phyloP scores from a whole-genome alignment of 2,797 vertebrate genomes.

The Trichosurus vulpecula region DNA sequence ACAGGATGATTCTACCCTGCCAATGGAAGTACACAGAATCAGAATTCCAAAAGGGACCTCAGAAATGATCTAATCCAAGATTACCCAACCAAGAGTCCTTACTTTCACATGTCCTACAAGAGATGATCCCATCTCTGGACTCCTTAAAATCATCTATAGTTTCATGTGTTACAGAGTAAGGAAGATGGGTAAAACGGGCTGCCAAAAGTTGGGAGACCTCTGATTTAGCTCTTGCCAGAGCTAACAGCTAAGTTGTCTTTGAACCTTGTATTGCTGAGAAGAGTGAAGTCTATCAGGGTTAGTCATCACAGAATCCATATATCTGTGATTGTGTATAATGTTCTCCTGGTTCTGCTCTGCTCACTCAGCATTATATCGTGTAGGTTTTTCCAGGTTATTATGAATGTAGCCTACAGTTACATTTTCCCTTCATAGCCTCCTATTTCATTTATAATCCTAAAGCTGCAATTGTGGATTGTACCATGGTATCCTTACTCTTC shows the following conservation, averaged over 20 bases:
- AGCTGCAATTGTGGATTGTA: not conserved
- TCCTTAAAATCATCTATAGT: not conserved
- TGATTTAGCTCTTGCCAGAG: not conserved
- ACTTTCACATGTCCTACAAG: not conserved
- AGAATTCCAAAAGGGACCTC: not conserved
- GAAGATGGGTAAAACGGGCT: too few species aligned
- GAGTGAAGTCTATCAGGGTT: too few species aligned
- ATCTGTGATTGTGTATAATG: too few species aligned
- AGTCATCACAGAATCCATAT: too few species aligned
- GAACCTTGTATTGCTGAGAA: too few species aligned
- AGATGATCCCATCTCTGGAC: not conserved
- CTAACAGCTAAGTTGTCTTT: too few species aligned
- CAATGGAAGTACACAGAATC: not conserved
- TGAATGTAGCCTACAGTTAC: too few species aligned
- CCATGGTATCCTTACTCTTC: not conserved
- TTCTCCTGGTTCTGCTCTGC: too few species aligned
- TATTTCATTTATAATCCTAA: not conserved
- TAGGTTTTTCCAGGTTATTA: too few species aligned
- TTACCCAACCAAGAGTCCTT: not conserved
- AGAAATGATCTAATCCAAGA: not conserved
- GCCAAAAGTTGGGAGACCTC: not conserved
- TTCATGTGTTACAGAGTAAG: not conserved
- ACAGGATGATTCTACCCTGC: not conserved
- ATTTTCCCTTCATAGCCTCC: not conserved
- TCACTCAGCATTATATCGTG: too few species aligned